Conservation (phyloP, 2,888 invertebrate genomes). For the Gryllus longicercus region DNA sequence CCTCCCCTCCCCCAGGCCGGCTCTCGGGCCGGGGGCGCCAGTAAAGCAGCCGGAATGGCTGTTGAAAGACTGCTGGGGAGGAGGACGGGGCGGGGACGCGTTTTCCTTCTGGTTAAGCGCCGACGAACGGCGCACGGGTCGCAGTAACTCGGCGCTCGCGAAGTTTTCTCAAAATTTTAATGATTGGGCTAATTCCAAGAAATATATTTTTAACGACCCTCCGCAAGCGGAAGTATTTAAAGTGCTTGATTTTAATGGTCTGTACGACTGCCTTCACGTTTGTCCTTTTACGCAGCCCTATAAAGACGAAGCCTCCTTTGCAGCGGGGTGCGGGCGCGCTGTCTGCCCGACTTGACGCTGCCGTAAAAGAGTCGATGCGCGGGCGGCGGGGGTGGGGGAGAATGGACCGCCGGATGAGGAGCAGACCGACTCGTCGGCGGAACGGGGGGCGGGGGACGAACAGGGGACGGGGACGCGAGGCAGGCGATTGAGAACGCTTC, state of each 20-base stretch:
- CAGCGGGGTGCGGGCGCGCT: no score
- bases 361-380: no score
- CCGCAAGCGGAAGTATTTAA: background rate
- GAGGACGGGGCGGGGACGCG: background rate
- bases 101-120: background rate
- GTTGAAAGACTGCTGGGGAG: background rate
- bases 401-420: no score
- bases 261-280: background rate
- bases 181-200: constrained; percentile 5
- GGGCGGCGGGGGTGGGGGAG: no score
- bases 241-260: background rate
- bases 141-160: background rate
- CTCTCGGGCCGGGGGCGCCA: no score
- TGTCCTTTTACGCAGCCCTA: constrained; percentile 4
- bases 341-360: no score
- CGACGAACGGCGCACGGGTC: background rate
- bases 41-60: no score
- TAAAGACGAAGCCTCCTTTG: background rate
- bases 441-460: no score
- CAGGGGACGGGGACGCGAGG: no score
- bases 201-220: constrained; percentile 5
- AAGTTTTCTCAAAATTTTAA: background rate
- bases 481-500: no score
- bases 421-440: no score
- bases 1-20: no score